Evolutionary conservation across 2,888 invertebrate genomes (phyloP).

Genomic region (Zhuqinia jingwanae): DNA sequence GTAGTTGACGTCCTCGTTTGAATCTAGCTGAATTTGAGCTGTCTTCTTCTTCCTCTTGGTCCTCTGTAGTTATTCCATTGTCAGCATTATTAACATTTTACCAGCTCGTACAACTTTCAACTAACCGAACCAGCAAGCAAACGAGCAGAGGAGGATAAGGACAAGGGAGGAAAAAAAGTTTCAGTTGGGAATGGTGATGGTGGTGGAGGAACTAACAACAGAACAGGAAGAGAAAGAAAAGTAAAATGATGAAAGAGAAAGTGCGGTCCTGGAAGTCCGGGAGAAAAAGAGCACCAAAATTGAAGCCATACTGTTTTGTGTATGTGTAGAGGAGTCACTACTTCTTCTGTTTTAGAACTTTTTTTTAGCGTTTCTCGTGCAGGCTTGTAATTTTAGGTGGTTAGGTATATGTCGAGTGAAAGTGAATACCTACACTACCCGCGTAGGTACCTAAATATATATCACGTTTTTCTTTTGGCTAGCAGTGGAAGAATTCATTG

Average conservation of each 20-base stretch:
- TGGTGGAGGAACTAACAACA: not conserved
- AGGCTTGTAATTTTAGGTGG: conserved; percentile 33
- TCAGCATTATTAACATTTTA: conserved; percentile 71
- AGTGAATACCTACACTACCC: no score
- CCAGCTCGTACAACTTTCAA: conserved; percentile 69
- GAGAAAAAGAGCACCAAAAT: conserved; percentile 58
- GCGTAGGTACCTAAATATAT: no score
- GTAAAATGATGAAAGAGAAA: conserved; percentile 32
- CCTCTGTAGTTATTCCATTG: conserved; percentile 60
- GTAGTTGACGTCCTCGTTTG: no score
- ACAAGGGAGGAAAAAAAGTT: conserved; percentile 66
- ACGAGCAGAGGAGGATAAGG: conserved; percentile 20
- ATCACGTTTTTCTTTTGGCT: no score
- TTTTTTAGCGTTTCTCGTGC: not conserved
- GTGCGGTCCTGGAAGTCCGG: not conserved
- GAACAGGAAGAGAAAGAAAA: conserved; percentile 45
- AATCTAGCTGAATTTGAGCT: no score
- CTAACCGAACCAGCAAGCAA: conserved; percentile 32
- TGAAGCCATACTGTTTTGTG: conserved; percentile 38
- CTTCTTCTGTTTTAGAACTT: conserved; percentile 3
- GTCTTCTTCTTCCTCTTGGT: no score
- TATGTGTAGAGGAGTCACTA: not conserved
- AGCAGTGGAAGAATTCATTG: not conserved
- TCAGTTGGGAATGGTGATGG: conserved; percentile 1
- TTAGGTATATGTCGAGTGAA: no score